Evolutionary conservation across 2,113 vertebrate species (phyloP), one percentile per base, ranked within the genome.

Genomic region (Mugil cephalus): DNA sequence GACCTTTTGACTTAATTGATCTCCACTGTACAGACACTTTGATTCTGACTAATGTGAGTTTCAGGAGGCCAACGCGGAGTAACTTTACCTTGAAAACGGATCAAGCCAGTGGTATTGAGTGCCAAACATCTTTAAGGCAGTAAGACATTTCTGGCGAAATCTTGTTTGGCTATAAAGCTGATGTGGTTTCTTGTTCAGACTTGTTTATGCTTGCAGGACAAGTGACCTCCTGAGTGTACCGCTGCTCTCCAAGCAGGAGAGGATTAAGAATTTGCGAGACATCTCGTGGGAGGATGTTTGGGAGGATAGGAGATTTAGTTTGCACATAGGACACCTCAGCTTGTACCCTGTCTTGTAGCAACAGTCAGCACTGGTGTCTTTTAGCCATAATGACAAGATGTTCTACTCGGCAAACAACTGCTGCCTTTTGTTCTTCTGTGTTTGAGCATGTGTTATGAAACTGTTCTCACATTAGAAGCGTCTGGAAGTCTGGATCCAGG

Each of bases 1-100:
- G 62, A 84, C 86, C 81, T 69, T 83, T 72, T 63, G 77, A 83
- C 79, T 81, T 79, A 56, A 82, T 60, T 77, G 67, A 83, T 79
- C 84, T 34, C 19, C 43, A 19, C 74, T 14, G 9, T 1, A 12
- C 51, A 36, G 14, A 68, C 67, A 66, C 53, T 78, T 43, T 50
- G 8, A n/a, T 51, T 69, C 69, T 6, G 0, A 38, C 21, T 39
- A n/a, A 53, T 43, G 6, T 13, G 39, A 15, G 12, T 55, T 17
- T 64, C 24, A 35, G 15, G 69, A 40, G 45, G 39, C 54, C n/a
- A 13, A 30, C 8, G 47, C 24, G 46, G 52, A 38, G 4, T 7
- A 24, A 65, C 21, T 73, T 39, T 54, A 8, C 12, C 38, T 40
- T 17, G 2, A 62, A 34, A 30, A 30, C 24, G 24, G 24, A 30